Evolutionary conservation across 1,140 invertebrate species (phyloP), one percentile per base, ranked within the genome.

Genomic region (Lasaia peninsularis): DNA sequence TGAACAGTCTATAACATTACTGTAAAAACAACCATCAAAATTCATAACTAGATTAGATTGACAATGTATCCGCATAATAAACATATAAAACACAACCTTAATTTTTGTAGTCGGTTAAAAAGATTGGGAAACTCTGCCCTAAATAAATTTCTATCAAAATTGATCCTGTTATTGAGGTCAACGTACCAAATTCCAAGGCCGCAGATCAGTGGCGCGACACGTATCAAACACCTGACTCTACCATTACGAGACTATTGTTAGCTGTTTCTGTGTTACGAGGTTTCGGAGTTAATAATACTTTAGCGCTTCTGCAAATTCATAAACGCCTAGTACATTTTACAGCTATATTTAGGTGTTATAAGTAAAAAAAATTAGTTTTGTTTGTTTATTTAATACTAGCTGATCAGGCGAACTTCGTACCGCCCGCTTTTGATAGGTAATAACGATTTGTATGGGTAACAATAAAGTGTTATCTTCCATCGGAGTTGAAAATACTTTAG

Each of bases 231-330:
- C 40, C 18, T 48, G 40, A 48, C 18, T 40, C 14, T 21, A 48
- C 7, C 40, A 48, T 48, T 48, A 48, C n/a, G 18, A 48, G 10
- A 48, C 20, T 48, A 48, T 48, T 21, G 44, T 48, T 48, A n/a
- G 8, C 5, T 20, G 11, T 48, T 48, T 48, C 44, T 21, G 11
- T 48, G 44, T 48, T 24, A 48, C 1, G 44, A 48, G 44, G 44
- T 48, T 48, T 48, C 10, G 18, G 21, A 48, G 44, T 18, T 48
- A 48, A 48, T 48, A 48, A 48, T 48, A 11, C 40, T 20, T 44
- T 37, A 18, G 18, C 40, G 5, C 40, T 44, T 44, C 40, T 44
- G 40, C 9, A 16, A 4, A 16, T 20, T 18, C 3, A 44, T 44
- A 44, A 10, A 14, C 14, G 3, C 40, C 40, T 44, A 44, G 40